Evolutionary conservation across 2,797 vertebrate genomes (phyloP), one percentile per base, ranked within the genome.

Genomic region (Champsocephalus gunnari): DNA sequence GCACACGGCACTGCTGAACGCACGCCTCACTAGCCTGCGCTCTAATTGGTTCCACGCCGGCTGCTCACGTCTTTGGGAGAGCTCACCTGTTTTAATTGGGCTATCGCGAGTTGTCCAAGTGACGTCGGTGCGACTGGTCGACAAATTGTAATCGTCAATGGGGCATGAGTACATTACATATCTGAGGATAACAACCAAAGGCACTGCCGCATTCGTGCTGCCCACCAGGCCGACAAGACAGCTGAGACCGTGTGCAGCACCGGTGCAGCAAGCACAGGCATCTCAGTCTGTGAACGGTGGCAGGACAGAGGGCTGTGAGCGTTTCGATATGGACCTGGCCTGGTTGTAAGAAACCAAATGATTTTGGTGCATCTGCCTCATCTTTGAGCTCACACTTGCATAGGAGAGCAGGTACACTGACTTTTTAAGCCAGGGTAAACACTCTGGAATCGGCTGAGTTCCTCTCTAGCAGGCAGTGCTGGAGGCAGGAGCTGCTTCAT

Each of bases 21-120:
- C 86, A 76, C 81, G 81, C 79, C 66, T 81, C 77, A 0, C 72
- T 66, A 73, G 10, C 51, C 66, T 11, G 66, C 55, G 12, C 55
- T 61, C n/a, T 87, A 90, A 88, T 90, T 91, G 86, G 86, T n/a
- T 75, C 55, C 71, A 4, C 66, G 3, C 57, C 0, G 21, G 44
- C 64, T 1, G 4, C 67, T 9, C 66, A 1, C 6, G 34, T 38
- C 34, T 38, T 38, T 38, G 1, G 70, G 10, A 61, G 60, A 12
- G 77, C 83, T 61, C 89, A 81, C 88, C 85, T 90, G 88, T 32
- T 84, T 66, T 81, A 87, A 88, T 86, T 86, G 85, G 77, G 77
- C 80, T 55, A 62, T 81, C 71, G 85, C 77, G 82, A 73, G 81
- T 84, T 59, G 75, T 12, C 32, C 45, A 10, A 54, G 77, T 83